Evolutionary conservation across 2,888 invertebrate genomes (phyloP).

Genomic region (Agrilus cyanescens): DNA sequence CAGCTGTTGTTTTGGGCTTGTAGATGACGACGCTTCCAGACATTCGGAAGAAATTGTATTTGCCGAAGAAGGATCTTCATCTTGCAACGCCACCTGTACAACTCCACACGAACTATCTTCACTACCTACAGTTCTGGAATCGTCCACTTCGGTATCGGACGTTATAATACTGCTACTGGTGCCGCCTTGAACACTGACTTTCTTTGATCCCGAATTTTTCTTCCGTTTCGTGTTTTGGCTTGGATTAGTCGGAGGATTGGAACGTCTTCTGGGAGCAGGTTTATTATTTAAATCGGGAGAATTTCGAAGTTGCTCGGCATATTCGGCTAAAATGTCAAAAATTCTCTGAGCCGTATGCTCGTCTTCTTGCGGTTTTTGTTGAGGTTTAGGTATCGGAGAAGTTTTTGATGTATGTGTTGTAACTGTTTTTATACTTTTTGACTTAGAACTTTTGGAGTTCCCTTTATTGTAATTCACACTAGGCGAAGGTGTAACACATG

Average conservation of each 20-base stretch:
- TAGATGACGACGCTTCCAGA: constrained; percentile 26
- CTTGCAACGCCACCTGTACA: constrained; percentile 42
- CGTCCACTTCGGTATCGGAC: constrained; percentile 43
- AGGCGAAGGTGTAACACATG: constrained; percentile 44
- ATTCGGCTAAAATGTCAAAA: constrained; percentile 66
- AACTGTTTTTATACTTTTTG: constrained; percentile 46
- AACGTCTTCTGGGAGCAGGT: constrained; percentile 63
- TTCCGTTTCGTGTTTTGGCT: constrained; percentile 60
- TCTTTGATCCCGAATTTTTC: constrained; percentile 48
- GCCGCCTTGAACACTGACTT: constrained; percentile 29
- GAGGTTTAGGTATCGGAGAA: constrained; percentile 52
- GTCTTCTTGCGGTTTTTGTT: constrained; percentile 68
- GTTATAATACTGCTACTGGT: constrained; percentile 31
- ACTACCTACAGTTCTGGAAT: constrained; percentile 60
- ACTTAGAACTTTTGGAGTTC: constrained; percentile 34
- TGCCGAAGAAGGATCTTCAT: constrained; percentile 44
- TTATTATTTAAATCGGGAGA: constrained; percentile 71
- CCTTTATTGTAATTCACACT: constrained; percentile 29
- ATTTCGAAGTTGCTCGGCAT: constrained; percentile 67
- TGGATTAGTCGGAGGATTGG: constrained; percentile 62
- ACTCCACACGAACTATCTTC: constrained; percentile 67
- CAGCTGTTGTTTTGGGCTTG: constrained; percentile 25
- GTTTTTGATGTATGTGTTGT: constrained; percentile 49
- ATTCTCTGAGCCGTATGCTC: constrained; percentile 71
- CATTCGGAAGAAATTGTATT: constrained; percentile 37